phyloP scores from a whole-genome alignment of 2,797 vertebrate species.

The Bucorvus abyssinicus region DNA sequence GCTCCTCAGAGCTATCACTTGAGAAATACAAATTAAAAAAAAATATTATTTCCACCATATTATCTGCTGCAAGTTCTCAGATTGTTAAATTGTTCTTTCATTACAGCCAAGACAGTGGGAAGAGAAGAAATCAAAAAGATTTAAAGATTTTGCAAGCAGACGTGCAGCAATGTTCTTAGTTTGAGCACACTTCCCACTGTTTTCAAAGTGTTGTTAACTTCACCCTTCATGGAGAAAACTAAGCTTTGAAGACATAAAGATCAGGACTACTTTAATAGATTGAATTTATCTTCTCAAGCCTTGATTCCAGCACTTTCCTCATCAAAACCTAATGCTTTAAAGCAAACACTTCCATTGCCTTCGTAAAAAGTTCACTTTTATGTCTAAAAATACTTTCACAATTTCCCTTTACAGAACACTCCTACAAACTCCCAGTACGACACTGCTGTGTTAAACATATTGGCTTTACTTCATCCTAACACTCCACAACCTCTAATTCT shows the following conservation, averaged over 20 bases:
- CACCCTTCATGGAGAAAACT: background rate
- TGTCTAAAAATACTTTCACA: background rate
- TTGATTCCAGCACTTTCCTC: background rate
- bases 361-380: background rate
- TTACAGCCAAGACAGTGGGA: background rate
- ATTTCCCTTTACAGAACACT: background rate
- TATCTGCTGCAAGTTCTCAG: background rate
- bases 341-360: background rate
- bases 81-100: background rate
- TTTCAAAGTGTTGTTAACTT: background rate
- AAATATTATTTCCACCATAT: background rate
- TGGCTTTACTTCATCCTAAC: background rate
- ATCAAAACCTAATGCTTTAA: background rate
- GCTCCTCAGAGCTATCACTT: background rate
- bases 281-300: background rate
- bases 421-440: background rate
- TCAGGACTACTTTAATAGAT: background rate
- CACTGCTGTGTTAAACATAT: fast-evolving
- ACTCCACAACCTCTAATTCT: background rate
- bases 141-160: background rate
- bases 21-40: background rate
- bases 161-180: background rate
- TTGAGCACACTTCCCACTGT: background rate
- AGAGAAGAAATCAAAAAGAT: background rate
- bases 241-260: background rate